Evolutionary conservation across 2,113 vertebrate genomes (phyloP).

Genomic region (Sakesphorus luctuosus): DNA sequence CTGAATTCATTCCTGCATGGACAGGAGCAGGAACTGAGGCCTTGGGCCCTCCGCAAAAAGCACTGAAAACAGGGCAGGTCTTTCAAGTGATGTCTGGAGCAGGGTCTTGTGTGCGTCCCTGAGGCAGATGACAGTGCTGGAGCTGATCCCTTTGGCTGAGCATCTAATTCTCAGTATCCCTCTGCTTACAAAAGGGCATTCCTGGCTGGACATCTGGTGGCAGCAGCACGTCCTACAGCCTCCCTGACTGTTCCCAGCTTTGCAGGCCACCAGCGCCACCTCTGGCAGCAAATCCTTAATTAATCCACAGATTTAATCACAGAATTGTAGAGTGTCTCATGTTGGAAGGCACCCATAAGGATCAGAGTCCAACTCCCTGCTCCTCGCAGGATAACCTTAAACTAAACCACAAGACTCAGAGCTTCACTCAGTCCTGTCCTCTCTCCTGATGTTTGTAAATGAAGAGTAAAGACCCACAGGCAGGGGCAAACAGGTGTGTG

Average conservation of each 20-base stretch:
- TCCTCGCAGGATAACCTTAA: not conserved
- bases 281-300: not conserved
- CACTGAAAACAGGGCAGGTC: not conserved
- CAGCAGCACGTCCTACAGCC: not conserved
- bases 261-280: constrained; percentile 10
- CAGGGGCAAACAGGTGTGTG: not conserved
- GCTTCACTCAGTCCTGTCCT: not conserved
- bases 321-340: not conserved
- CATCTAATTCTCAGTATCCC: not conserved
- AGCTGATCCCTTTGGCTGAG: not conserved
- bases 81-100: not conserved
- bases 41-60: not conserved
- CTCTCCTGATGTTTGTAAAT: not conserved
- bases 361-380: not conserved
- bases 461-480: not conserved
- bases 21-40: not conserved
- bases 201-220: not conserved
- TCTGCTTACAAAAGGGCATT: not conserved
- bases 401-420: not conserved
- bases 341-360: not conserved
- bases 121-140: not conserved
- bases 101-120: not conserved
- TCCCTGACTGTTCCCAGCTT: not conserved
- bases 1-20: not conserved
- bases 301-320: not conserved